Evolutionary conservation across 2,888 invertebrate species (phyloP).

Genomic region (Amphiduros pacificus): DNA sequence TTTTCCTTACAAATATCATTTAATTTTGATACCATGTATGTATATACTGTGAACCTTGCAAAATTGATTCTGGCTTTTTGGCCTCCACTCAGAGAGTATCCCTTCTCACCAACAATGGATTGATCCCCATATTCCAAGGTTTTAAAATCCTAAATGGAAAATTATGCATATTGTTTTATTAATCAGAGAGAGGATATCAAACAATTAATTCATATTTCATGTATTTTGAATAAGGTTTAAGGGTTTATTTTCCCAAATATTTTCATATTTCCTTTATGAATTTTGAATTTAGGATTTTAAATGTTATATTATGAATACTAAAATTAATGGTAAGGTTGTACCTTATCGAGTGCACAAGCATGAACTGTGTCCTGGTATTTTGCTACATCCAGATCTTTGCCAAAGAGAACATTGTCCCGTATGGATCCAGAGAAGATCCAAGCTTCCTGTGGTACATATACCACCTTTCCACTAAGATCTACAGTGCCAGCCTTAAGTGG

Average conservation of each 20-base stretch:
- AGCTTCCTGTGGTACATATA: background rate
- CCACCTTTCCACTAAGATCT: background rate
- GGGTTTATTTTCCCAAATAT: too few relatives aligned
- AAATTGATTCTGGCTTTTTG: constrained; percentile 1
- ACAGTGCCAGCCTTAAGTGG: background rate
- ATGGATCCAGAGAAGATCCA: background rate
- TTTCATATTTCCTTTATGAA: too few relatives aligned
- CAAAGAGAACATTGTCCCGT: background rate
- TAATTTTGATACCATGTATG: background rate
- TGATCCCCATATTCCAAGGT: background rate
- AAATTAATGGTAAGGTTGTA: background rate
- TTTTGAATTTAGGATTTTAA: too few relatives aligned
- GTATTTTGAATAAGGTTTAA: too few relatives aligned
- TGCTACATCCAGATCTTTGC: background rate
- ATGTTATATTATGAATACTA: too few relatives aligned
- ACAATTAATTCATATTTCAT: too few relatives aligned
- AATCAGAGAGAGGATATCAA: too few relatives aligned
- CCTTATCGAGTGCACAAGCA: background rate
- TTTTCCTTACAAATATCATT: background rate
- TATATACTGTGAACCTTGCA: background rate
- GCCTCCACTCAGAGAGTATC: background rate
- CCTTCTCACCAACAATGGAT: background rate
- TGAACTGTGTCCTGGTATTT: background rate
- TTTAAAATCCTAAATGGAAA: background rate
- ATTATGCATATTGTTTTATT: too few relatives aligned